Percentiles rank a stretch among this genome's conserved stretches.
Evolutionary conservation across 2,888 invertebrate genomes (phyloP).

Genomic region (Coelopa pilipes): DNA sequence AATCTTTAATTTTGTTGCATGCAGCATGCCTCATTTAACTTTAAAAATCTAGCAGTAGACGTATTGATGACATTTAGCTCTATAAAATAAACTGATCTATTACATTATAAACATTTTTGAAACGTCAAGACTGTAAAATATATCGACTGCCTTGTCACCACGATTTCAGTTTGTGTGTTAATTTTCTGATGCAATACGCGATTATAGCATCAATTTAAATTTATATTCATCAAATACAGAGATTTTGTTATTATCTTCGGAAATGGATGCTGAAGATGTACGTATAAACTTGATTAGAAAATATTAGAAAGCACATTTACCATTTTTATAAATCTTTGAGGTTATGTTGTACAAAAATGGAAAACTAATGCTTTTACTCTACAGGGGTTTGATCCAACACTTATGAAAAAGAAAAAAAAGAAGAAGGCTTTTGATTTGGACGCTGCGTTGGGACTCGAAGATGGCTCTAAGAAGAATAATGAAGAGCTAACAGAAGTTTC

Average conservation of each 20-base stretch:
- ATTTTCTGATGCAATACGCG: conserved; percentile 56
- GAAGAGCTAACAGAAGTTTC: conserved; percentile 70
- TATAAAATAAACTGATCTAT: no score
- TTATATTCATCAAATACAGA: conserved; percentile 18
- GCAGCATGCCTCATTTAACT: no score
- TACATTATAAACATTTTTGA: no score
- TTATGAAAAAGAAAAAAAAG: conserved; percentile 94
- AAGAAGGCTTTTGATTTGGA: conserved; percentile 91
- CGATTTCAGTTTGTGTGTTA: conserved; percentile 39
- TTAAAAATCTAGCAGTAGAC: no score
- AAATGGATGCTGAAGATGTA: conserved; percentile 59
- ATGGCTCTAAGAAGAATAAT: conserved; percentile 68
- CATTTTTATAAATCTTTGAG: conserved; percentile 36
- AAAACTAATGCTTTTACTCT: conserved; percentile 25
- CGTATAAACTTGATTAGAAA: conserved; percentile 41
- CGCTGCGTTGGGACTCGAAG: conserved; percentile 75
- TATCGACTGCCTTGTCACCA: conserved; percentile 49
- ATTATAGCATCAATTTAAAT: conserved; percentile 15
- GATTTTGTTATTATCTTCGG: conserved; percentile 11
- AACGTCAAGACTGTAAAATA: no score
- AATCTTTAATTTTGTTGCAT: no score
- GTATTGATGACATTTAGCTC: no score
- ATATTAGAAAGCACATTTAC: neutral
- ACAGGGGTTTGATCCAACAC: conserved; percentile 85
- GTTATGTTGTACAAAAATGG: conserved; percentile 38